Evolutionary conservation across 2,113 vertebrate genomes (phyloP).

Genomic region (Taxidea taxus): DNA sequence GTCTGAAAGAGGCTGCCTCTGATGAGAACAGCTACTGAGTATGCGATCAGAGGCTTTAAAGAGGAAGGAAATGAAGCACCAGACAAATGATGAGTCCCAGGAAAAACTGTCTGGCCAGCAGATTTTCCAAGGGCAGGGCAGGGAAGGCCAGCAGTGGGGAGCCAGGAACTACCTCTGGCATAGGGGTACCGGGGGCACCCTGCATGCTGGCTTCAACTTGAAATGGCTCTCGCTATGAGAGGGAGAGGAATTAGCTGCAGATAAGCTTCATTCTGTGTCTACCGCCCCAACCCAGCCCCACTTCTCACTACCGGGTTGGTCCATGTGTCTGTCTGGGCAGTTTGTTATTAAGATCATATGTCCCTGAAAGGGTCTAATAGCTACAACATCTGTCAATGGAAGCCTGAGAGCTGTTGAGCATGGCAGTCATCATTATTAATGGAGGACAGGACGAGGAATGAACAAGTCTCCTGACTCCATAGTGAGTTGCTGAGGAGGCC

Average conservation of each 20-base stretch:
- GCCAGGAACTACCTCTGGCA: not conserved
- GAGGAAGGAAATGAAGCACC: not conserved
- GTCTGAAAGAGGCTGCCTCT: not conserved
- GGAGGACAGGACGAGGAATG: slow-evolving; percentile 21
- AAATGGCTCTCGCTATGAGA: not conserved
- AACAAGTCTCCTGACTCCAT: slow-evolving; percentile 25
- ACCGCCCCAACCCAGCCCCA: fast-evolving
- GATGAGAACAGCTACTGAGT: not conserved
- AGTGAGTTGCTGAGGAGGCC: not conserved
- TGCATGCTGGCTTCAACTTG: not conserved
- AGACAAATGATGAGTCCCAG: not conserved
- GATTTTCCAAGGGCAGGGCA: not conserved
- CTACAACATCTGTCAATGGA: slow-evolving; percentile 5
- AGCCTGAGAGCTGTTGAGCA: not conserved
- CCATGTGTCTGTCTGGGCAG: not conserved
- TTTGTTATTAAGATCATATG: not conserved
- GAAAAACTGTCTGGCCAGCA: not conserved
- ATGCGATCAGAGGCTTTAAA: not conserved
- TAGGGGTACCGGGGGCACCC: not conserved
- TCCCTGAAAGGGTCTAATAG: not conserved
- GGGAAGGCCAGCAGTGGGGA: not conserved
- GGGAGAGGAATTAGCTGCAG: not conserved
- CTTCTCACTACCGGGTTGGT: not conserved
- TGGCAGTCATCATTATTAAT: not conserved
- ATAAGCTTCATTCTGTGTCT: not conserved